Evolutionary conservation across 2,888 invertebrate genomes (phyloP), one percentile per base, ranked within the genome.

Genomic region (Cheilosia pagana): DNA sequence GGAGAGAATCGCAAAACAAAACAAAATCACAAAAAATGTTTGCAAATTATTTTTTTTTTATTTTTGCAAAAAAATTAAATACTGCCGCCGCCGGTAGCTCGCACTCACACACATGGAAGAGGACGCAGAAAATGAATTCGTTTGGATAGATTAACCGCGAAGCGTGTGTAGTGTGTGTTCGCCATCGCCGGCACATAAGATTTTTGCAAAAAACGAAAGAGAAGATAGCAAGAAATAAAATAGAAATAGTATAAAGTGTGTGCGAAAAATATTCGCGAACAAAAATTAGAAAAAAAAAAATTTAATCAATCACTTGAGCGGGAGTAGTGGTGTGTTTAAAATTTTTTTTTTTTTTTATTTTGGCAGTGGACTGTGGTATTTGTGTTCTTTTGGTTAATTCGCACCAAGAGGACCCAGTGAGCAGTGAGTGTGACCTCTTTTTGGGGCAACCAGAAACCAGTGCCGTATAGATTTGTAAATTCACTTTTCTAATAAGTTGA

Each of bases 231-330:
- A 16, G 28, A 48, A n/a, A 68, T n/a, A 70, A 53, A 65, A 68
- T 45, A 78, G 72, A 74, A 85, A 81, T 71, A 81, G 57, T 62
- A 55, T 74, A 75, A 70, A 86, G 70, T 78, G 82, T 78, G 74
- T 82, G 78, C 82, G 67, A 78, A 83, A 77, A 83, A 79, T 82
- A 87, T 88, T 85, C 63, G 70, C 71, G 55, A 72, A 67, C 16
- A 63, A 28, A 68, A 68, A 39, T 10, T 10, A 57, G 41, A 63
- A 45, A 71, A 74, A 74, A 76, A 62, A 41, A 71, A n/a, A 48
- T 79, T 81, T 75, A 55, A 81, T 81, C 81, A 85, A 85, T 81
- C 85, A 75, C 79, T 70, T 45, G 25, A 74, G 60, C 57, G 52
- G 68, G 62, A 63, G 71, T 71, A 68, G 78, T 72, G 63, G 72